phyloP scores from a whole-genome alignment of 2,888 invertebrate species.

The Petrophora chlorosata region DNA sequence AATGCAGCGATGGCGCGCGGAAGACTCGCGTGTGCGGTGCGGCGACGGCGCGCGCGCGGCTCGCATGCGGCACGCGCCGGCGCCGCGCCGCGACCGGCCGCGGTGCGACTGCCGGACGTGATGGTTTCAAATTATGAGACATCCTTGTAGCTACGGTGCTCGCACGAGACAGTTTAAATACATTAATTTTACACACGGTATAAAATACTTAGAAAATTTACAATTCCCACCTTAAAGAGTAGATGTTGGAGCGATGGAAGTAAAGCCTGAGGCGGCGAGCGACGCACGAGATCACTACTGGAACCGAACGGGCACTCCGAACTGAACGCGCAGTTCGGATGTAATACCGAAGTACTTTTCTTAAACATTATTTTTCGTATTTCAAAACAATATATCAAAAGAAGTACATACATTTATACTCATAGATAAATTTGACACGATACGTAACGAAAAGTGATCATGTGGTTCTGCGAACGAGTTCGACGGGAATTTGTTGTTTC shows the following conservation, averaged over 20 bases:
- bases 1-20: slow-evolving; percentile 58
- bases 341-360: slow-evolving; percentile 78
- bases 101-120: no score
- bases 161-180: slow-evolving; percentile 58
- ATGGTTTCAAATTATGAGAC: neutral
- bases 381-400: slow-evolving; percentile 79
- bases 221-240: slow-evolving; percentile 72
- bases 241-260: slow-evolving; percentile 58
- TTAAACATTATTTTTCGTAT: slow-evolving; percentile 75
- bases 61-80: no score
- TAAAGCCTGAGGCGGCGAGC: no score
- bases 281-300: slow-evolving; percentile 57
- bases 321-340: slow-evolving; percentile 75
- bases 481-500: slow-evolving; percentile 27
- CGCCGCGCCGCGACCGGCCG: no score
- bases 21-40: slow-evolving; percentile 42
- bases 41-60: no score
- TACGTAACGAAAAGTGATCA: slow-evolving; percentile 44
- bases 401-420: slow-evolving; percentile 65
- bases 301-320: slow-evolving; percentile 63
- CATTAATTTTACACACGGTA: slow-evolving; percentile 77
- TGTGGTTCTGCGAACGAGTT: slow-evolving; percentile 16
- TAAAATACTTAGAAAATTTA: slow-evolving; percentile 83
- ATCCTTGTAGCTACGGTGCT: slow-evolving; percentile 54
- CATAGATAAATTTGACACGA: slow-evolving; percentile 69